phyloP scores from a whole-genome alignment of 1,140 invertebrate species.

The Drosophila sechellia region DNA sequence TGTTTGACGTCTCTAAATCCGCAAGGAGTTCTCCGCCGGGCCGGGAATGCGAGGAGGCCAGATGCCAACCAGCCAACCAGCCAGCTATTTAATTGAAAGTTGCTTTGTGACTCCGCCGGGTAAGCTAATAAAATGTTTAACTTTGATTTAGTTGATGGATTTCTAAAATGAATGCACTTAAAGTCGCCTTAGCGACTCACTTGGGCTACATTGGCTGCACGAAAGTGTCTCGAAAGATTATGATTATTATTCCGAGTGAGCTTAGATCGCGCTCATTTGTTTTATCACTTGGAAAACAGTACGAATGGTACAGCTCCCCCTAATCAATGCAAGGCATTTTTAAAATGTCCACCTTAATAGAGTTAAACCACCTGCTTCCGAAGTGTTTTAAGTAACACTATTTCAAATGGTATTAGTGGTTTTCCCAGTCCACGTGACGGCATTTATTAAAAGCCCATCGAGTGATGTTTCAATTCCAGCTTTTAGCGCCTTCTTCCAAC shows the following conservation, averaged over 20 bases:
- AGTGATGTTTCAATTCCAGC: constrained; percentile 28
- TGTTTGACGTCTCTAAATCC: constrained; percentile 77
- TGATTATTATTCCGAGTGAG: neutral
- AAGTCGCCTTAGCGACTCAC: constrained; percentile 18
- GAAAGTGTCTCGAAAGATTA: neutral
- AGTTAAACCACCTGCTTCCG: neutral
- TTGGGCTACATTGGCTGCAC: neutral
- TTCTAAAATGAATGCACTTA: constrained; percentile 65
- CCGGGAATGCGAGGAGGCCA: neutral
- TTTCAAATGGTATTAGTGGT: constrained; percentile 4
- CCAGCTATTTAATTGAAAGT: constrained; percentile 80
- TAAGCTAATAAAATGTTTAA: constrained; percentile 80
- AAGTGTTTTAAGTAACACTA: constrained; percentile 3
- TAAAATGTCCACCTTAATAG: neutral
- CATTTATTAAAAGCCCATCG: constrained; percentile 13
- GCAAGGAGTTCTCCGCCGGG: constrained; percentile 56
- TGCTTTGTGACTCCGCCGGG: constrained; percentile 76
- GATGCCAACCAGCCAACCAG: constrained; percentile 15
- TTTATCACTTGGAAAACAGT: too few relatives aligned
- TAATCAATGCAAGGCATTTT: neutral
- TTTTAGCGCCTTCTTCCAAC: constrained; percentile 8
- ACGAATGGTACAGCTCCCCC: too few relatives aligned
- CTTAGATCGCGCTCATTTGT: too few relatives aligned
- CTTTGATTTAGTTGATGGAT: constrained; percentile 82
- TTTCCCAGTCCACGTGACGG: neutral